Evolutionary conservation across 2,797 vertebrate genomes (phyloP), one percentile per base, ranked within the genome.

Genomic region (Vultur gryphus): DNA sequence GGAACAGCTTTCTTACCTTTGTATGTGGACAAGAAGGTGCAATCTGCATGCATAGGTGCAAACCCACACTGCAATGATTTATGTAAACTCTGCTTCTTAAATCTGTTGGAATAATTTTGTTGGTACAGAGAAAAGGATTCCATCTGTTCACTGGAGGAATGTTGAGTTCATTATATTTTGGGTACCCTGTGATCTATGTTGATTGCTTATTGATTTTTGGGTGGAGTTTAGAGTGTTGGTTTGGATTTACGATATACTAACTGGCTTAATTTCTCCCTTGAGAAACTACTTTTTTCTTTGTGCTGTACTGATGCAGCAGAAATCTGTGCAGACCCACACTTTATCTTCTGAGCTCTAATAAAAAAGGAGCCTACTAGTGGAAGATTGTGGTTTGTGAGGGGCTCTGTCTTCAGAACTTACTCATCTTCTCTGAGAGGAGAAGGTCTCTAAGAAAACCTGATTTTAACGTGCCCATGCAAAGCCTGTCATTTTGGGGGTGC

Each of bases 151-250:
- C 64, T 71, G 25, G 25, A 94, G 52, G 65, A 96, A 92, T 49
- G 59, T 69, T 78, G 31, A 84, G 33, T 80, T 61, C 46, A 85
- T 67, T 93, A 16, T 87, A 66, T 92, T 93, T 95, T 76, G 78
- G 72, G 82, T 90, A 55, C 46, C 26, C 44, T 82, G 54, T 95
- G 92, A 96, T 95, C 62, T 93, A 77, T 10, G 33, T 73, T 95
- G 84, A 93, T 91, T 96, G 76, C 44, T 87, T 95, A 94, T 93
- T 90, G 95, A 95, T 96, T 92, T 94, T 85, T 83, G 78, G 92
- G 90, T 89, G 94, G 94, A 92, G 87, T 89, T 94, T 51, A 83
- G 25, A 67, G 65, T 44, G 17, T 65, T 93, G 35, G 69, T 81
- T 87, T 89, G 82, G 81, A 97, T 96, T 94, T 96, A 95, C 7